phyloP scores from a whole-genome alignment of 2,888 invertebrate genomes.

The Drosophila mayaguana region DNA sequence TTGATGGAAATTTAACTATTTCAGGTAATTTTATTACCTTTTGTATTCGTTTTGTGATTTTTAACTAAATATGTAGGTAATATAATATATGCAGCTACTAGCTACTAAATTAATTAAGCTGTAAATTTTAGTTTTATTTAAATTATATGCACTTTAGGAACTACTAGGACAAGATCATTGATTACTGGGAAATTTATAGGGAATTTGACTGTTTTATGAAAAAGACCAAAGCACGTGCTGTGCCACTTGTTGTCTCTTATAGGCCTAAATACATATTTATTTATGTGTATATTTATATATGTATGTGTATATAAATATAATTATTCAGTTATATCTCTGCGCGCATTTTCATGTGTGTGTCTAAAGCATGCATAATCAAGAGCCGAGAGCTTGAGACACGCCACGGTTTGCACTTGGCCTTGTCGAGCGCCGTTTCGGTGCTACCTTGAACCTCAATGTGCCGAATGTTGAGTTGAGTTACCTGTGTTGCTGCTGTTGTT shows the following conservation, averaged over 20 bases:
- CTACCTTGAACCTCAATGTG: slow-evolving; percentile 76
- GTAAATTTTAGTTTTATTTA: not conserved
- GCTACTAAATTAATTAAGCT: not conserved
- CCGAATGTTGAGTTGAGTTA: slow-evolving; percentile 62
- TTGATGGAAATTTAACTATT: not conserved
- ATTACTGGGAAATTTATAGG: not conserved
- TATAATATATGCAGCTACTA: not conserved
- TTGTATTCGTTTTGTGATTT: not conserved
- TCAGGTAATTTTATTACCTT: not conserved
- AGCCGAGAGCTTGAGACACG: slow-evolving; percentile 46
- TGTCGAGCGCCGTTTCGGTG: slow-evolving; percentile 55
- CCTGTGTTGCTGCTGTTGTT: slow-evolving; percentile 27
- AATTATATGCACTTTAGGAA: not conserved
- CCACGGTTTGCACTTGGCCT: slow-evolving; percentile 74
- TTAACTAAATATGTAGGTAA: not conserved
- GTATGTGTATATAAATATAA: slow-evolving; percentile 4
- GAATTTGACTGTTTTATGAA: not conserved
- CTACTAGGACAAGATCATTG: not conserved
- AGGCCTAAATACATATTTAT: slow-evolving; percentile 19
- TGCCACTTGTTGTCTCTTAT: slow-evolving; percentile 24
- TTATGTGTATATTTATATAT: not conserved
- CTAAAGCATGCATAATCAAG: slow-evolving; percentile 61
- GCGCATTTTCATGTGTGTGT: slow-evolving; percentile 15
- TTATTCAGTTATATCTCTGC: not conserved
- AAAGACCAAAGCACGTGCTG: slow-evolving; percentile 33